Evolutionary conservation across 2,888 invertebrate species (phyloP), one percentile per base, ranked within the genome.

Genomic region (Euspilapteryx auroguttella): DNA sequence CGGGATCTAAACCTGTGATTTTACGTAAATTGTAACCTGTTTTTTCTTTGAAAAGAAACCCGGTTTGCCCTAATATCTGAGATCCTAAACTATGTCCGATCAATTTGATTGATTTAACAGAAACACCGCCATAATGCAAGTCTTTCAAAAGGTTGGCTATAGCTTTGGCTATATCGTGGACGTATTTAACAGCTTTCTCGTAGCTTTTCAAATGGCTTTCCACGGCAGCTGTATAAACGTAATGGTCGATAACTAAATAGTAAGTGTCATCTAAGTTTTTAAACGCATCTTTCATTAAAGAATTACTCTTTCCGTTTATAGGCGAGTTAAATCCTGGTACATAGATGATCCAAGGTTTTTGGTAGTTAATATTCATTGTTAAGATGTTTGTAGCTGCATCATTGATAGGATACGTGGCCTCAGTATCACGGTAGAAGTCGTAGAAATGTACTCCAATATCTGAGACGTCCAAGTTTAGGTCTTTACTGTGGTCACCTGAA

Each of bases 81-180:
- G 59, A 52, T 6, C 73, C 73, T 12, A 73, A 46, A 27, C 73
- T 73, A 29, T 73, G 71, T 1, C 73, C 73, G 2, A 73, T 49
- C 12, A 59, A 55, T 27, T 69, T 68, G 1, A 71, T 66, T 11
- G 62, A 59, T 10, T 47, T 48, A 0, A 73, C 59, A 1, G 59
- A 54, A 12, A 48, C 62, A 0, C 66, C 71, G 14, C 52, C 47
- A 1, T 34, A 32, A 8, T 49, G 47, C 1, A 75, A 32, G 8
- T 47, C 49, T 0, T 55, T 54, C n/a, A 75, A 25, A 24, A 73
- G 47, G 14, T 46, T 42, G 2, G 65, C 73, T 4, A 73, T 21
- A 1, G 55, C 58, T 27, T 29, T 47, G 1, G 68, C 73, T 2
- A 75, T 51, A 25, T 69, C 61, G 32, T 58, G 62, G 0, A 54